Base-by-base conservation (phyloP, 35 echinoderm and acorn worm genomes). In the Heliocidaris erythrogramma region DNA sequence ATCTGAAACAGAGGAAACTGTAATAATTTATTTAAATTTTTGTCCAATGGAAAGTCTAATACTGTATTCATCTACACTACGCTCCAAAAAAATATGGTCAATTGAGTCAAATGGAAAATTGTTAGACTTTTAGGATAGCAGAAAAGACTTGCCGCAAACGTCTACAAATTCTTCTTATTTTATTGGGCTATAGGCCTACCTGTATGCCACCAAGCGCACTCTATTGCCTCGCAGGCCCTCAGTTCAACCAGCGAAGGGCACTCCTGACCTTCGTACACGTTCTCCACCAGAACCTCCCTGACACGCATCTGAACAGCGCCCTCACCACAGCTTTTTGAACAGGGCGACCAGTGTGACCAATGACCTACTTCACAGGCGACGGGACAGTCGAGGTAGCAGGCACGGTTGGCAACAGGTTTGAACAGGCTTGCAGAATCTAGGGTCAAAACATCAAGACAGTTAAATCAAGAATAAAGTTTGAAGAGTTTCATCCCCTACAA, bases 281-380 rank as follows among this genome's bases (percentile, higher is more conserved):
- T 87, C 18, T 30, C 31, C 18, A 94, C 94, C 31, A 99, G 96
- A 5, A 97, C 90, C 32, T 97, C 95, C 10, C 98, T 85, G 16
- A 4, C 48, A 21, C 98, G 86, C 13, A 97, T 14, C 14, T 98
- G 96, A 59, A 91, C 56, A 32, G 95, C 96, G 32, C 96, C 98
- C 47, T 94, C 86, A 30, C 96, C 96, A 59, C 98, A 99, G 94
- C 96, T 97, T 59, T 97, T 94, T 14, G 98, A 94, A 61, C 98
- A 99, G 13, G 98, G 95, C n/a, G 96, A 97, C 98, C 98, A 99
- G 93, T 97, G 97, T 30, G 95, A 56, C 98, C 98, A 99, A 47
- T 99, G 29, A 7, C 98, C 98, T 3, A 99, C 85, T 94, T 97
- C 94, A 94, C 98, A 99, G 94, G 97, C 96, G 7, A 96, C 94